Base-by-base conservation (phyloP, 2,113 vertebrate species). In the Ophthalmolycus amberensis region DNA sequence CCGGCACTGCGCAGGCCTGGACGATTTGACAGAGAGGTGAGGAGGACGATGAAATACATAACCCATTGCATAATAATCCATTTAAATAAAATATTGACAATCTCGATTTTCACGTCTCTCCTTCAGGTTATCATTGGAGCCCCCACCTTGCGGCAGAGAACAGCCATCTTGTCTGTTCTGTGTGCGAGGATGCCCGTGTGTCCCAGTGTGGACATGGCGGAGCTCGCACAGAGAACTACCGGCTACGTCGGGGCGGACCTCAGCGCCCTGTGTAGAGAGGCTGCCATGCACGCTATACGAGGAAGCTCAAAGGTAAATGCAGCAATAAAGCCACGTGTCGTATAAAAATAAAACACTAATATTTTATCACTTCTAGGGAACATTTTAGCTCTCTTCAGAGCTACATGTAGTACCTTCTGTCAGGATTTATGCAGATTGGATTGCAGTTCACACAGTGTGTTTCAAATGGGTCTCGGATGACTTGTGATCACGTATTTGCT, bases 201-300 rank as follows among this genome's bases (percentile, higher is more conserved):
- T 78, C 27, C 83, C 46, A 86, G 82, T 0, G 83, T 98, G 1
- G 92, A 96, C 88, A 66, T 96, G 84, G 44, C 82, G 20, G 87
- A 94, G 38, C 93, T 99, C n/a, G 97, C 97, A 22, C 96, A 96
- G 83, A 96, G 95, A 86, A 97, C 97, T 0, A 85, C 95, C 5
- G 98, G 97, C 18, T 99, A 96, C 1, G 98, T 99, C 1, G 98
- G 97, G 34, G 97, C 98, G 10, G 98, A 99, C 89, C 95, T 99
- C 50, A 95, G 95, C 0, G 97, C 98, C 0, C 95, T 99, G 82
- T 97, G 98, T 92, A 94, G 97, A 79, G 97, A 99, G 79, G 97
- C 98, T 9, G 96, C 96, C n/a, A 91, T 98, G 95, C 92, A 94
- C 3, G 95, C 96, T 38, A 32, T 99, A 66, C 93, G 95, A n/a